These are phyloP conservation scores for Phyllostomus discolor DNA, from an alignment of 2,113 vertebrate species.

Conservation along the genomic window DNA sequence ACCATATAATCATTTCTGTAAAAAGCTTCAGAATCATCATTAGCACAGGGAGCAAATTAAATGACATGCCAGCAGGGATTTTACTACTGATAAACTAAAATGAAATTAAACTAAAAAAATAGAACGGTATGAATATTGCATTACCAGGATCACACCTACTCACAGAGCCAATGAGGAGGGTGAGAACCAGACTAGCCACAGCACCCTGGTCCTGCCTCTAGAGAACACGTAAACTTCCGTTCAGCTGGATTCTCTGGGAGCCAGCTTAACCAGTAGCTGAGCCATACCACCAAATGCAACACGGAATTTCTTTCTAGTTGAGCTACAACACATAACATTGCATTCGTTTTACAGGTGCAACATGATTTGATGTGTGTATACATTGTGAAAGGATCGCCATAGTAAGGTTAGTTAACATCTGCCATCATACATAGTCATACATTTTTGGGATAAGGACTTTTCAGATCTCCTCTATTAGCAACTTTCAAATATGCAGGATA, in stretches of 20 bases:
- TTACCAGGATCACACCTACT: conserved; percentile 16
- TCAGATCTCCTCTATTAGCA: not conserved
- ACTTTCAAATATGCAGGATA: not conserved
- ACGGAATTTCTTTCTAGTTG: not conserved
- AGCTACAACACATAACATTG: too few relatives aligned
- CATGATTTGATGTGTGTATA: too few relatives aligned
- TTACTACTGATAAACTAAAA: conserved; percentile 57
- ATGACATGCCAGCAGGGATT: conserved; percentile 63
- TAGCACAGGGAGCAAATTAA: conserved; percentile 56
- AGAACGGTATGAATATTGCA: conserved; percentile 17
- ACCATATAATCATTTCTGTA: conserved; percentile 59
- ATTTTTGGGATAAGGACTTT: not conserved
- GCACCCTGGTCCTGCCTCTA: not conserved
- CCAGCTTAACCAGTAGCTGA: not conserved
- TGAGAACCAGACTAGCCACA: not conserved
- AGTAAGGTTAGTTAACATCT: not conserved
- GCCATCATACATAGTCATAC: not conserved
- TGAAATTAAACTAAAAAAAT: conserved; percentile 60
- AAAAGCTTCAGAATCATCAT: conserved; percentile 60
- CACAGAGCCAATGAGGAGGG: not conserved
- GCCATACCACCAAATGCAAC: not conserved
- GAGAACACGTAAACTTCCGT: not conserved
- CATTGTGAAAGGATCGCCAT: not conserved
- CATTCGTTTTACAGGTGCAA: not conserved
- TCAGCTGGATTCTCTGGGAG: not conserved